These are phyloP conservation scores for Anas bahamensis DNA, from an alignment of 2,797 vertebrate genomes.

Conservation along the genomic window DNA sequence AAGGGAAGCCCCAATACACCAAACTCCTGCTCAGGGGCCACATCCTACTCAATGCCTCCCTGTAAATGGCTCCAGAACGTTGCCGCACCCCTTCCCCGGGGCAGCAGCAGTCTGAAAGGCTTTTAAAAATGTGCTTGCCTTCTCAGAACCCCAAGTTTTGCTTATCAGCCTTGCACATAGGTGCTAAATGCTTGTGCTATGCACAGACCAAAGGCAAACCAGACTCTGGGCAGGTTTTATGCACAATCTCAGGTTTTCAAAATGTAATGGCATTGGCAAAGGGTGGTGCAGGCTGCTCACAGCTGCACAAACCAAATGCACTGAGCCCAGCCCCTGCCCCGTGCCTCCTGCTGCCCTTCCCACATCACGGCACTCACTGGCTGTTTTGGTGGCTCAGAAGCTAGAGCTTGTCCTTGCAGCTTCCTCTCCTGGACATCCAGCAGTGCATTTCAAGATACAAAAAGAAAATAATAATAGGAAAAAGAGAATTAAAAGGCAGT, in stretches of 20 bases:
- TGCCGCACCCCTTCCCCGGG: no score
- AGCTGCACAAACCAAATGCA: background rate
- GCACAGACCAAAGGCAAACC: background rate
- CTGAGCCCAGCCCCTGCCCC: background rate
- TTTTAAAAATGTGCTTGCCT: background rate
- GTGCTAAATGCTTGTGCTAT: background rate
- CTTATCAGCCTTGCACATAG: background rate
- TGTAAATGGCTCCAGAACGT: background rate
- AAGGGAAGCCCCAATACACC: no score
- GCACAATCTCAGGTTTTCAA: background rate
- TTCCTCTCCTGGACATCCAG: background rate
- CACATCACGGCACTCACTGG: background rate
- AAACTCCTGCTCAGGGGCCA: rapidly evolving
- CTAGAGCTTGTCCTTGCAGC: background rate
- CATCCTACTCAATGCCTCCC: rapidly evolving
- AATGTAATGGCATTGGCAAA: background rate
- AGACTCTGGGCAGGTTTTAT: background rate
- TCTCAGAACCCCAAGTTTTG: background rate
- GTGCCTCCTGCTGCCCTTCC: background rate
- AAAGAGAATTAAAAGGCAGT: background rate
- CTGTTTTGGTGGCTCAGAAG: background rate
- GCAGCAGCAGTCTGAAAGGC: background rate
- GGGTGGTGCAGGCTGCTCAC: background rate
- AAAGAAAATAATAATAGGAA: background rate
- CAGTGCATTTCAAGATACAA: background rate